Evolutionary conservation across 2,113 vertebrate species (phyloP), one percentile per base, ranked within the genome.

Genomic region (Heterotilapia buettikoferi): DNA sequence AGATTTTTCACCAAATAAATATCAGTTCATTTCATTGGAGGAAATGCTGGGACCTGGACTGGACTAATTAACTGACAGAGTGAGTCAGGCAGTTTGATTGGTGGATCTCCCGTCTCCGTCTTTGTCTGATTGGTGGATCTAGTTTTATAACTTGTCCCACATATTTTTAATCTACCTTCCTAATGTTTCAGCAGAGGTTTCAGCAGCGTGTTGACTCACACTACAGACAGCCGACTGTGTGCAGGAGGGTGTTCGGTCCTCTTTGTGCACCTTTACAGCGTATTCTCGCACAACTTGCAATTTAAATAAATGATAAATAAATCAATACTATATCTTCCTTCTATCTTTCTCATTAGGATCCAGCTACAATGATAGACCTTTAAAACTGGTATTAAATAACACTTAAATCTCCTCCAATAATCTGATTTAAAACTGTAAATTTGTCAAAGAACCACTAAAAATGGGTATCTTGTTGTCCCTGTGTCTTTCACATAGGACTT

Each of bases 401-500:
- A 47, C 40, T 76, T 73, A 76, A 47, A 76, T 50, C 24, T 50
- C 71, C 9, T 12, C 24, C 40, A 73, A 6, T 31, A 0, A 78
- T 78, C 71, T 31, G 71, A 31, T 50, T 50, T 31, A 12, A 31
- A 47, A 78, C 38, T 10, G 9, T 26, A 2, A 0, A 76, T 76
- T 76, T 47, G 24, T 2, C 2, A 45, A 10, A 73, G 38, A 73
- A 0, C 68, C 38, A 16, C 13, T 45, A 45, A 45, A 45, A 73
- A 26, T 6, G 24, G 21, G 40, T 5, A 11, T 29, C 45, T 50
- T 47, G 3, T 2, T 76, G 16, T 31, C 16, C 9, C 0, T 0
- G 43, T 50, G 6, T 47, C 21, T 26, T 16, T 21, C 63, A 68
- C 63, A 8, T 1, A 1, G 1, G 36, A 2, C 63, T 21, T 45